Base-by-base conservation (phyloP, 2,888 invertebrate genomes). In the Heliconius aoede region DNA sequence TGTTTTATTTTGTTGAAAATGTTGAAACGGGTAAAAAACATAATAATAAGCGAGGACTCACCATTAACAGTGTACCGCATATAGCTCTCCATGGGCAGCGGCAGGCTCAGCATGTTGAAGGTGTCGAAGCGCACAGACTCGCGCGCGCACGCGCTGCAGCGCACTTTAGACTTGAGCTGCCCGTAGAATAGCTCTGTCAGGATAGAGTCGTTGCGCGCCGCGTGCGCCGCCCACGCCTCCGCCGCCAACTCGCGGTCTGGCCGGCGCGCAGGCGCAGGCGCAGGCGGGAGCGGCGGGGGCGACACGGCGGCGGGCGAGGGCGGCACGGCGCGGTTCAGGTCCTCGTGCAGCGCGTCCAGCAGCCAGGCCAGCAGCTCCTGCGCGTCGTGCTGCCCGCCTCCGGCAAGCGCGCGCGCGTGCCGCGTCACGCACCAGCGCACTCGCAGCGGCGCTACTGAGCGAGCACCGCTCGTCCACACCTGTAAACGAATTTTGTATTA, bases 351-450 rank as follows among this genome's bases (percentile, higher is more conserved):
- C 72, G 98, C 97, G 93, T 99, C 98, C 84, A 99, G 94, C 81
- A 99, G 94, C 96, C 98, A 98, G 73, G 98, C 98, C 51, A 99
- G 95, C 82, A 99, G 95, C 93, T 99, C 98, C 95, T 98, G 98
- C 73, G 98, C 98, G 95, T 99, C 98, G 91, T 99, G 98, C 91
- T 99, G 99, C 18, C 98, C 98, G 82, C 98, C 98, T 79, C 98
- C 98, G 81, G 96, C 96, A 88, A 99, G 97, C 83, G 97, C 96
- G 55, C 98, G 97, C 75, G 98, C 98, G 93, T 97, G 97, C 85
- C 97, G 97, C 46, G 97, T 96, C 82, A 99, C 98, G 84, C 97
- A 97, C 95, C 97, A 97, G 76, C 96, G 95, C 82, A 98, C 95
- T 91, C 98, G 98, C 78, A 98, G 94, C 24, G 98, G 98, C 15